phyloP scores from a whole-genome alignment of 1,140 invertebrate genomes.

The Drosophila sp. region DNA sequence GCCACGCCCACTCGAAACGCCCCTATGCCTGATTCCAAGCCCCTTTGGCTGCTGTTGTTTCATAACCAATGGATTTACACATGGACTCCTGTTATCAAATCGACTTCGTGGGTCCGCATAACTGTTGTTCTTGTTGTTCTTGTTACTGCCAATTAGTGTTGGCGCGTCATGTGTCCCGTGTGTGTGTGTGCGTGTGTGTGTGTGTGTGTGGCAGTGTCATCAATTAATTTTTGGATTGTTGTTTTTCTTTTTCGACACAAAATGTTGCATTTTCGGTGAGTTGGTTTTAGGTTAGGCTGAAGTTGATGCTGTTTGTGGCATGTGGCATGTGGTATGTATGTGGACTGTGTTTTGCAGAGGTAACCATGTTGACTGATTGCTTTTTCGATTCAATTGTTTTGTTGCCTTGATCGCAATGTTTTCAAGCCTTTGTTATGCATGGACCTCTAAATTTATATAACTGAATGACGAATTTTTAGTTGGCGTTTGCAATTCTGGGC shows the following conservation, averaged over 20 bases:
- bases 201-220: conserved; percentile 60
- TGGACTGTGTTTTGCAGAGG: conserved; percentile 20
- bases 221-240: conserved; percentile 79
- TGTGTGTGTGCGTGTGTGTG: too few relatives aligned
- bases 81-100: conserved; percentile 63
- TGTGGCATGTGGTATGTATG: conserved; percentile 7
- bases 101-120: conserved; percentile 61
- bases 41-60: conserved; percentile 45
- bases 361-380: conserved; percentile 69
- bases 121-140: conserved; percentile 50
- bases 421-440: neutral
- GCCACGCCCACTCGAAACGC: neutral
- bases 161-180: conserved; percentile 65
- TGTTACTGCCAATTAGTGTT: conserved; percentile 78
- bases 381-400: conserved; percentile 63
- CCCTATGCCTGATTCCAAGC: neutral
- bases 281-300: conserved; percentile 3
- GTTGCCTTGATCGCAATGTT: conserved; percentile 26
- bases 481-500: too few relatives aligned
- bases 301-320: conserved; percentile 7
- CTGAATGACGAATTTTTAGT: neutral
- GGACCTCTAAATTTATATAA: conserved; percentile 5
- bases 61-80: conserved; percentile 60
- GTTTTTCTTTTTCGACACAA: conserved; percentile 47
- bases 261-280: conserved; percentile 43